These are phyloP conservation scores for Leptocoma aspasia DNA, from an alignment of 2,113 vertebrate genomes.

Conservation along the genomic window DNA sequence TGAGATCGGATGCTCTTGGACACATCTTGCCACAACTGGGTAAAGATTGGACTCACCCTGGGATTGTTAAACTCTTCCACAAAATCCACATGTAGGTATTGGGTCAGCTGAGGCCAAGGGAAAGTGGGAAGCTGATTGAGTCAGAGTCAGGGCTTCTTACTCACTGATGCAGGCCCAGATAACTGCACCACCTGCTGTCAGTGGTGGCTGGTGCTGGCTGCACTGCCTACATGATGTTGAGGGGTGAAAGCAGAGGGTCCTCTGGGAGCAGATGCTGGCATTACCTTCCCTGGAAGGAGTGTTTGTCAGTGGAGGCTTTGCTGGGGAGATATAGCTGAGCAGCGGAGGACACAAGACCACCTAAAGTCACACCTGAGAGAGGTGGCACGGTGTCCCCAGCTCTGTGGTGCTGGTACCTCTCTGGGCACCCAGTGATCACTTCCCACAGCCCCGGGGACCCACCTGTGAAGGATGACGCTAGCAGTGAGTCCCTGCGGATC, in stretches of 20 bases:
- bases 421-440: accelerated
- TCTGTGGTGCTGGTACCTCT: accelerated
- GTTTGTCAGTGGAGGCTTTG: background rate
- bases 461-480: background rate
- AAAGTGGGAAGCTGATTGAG: background rate
- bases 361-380: background rate
- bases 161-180: accelerated
- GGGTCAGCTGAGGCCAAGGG: background rate
- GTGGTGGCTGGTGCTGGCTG: background rate
- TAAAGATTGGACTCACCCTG: conserved; percentile 95
- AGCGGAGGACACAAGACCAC: background rate
- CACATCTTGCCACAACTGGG: conserved; percentile 93
- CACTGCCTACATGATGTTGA: accelerated
- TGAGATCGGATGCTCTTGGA: conserved; percentile 91
- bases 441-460: background rate
- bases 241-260: background rate
- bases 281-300: background rate
- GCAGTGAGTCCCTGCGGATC: background rate
- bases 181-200: background rate
- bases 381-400: background rate
- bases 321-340: background rate
- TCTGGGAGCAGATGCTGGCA: background rate
- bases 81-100: conserved; percentile 88
- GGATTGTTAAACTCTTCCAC: conserved; percentile 91
- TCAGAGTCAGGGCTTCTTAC: background rate